Percentiles rank a stretch among this genome's conserved stretches.
Conservation (phyloP, 2,797 vertebrate species). For the Chiroxiphia lanceolata region DNA sequence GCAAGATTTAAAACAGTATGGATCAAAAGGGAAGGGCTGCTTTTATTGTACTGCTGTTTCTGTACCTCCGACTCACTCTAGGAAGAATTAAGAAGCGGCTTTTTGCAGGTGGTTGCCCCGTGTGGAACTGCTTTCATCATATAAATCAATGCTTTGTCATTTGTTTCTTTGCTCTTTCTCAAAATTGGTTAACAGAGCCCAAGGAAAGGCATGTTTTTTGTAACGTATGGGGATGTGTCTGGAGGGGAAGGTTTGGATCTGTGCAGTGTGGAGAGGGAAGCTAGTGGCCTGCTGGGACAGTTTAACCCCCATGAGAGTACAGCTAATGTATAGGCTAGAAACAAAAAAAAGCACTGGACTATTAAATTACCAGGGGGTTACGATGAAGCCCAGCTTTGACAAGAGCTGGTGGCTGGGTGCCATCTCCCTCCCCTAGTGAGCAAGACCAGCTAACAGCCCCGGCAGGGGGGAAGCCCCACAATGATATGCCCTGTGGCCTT, state of each 20-base stretch:
- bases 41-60: not conserved
- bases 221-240: not conserved
- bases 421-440: no score
- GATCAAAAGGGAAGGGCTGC: not conserved
- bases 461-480: not conserved
- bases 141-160: not conserved
- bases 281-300: no score
- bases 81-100: not conserved
- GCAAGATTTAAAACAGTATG: not conserved
- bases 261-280: no score
- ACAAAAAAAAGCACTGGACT: no score
- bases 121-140: not conserved
- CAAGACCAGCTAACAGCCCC: no score
- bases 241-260: not conserved
- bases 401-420: no score
- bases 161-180: not conserved
- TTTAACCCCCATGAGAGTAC: no score
- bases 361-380: no score
- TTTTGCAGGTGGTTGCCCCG: not conserved
- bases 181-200: not conserved
- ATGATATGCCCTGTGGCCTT: rapidly evolving
- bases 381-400: no score
- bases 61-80: not conserved
- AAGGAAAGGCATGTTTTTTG: not conserved
- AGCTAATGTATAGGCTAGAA: no score